These are phyloP conservation scores for Sebastes steindachneri DNA, from an alignment of 2,797 vertebrate genomes.

Conservation along the genomic window DNA sequence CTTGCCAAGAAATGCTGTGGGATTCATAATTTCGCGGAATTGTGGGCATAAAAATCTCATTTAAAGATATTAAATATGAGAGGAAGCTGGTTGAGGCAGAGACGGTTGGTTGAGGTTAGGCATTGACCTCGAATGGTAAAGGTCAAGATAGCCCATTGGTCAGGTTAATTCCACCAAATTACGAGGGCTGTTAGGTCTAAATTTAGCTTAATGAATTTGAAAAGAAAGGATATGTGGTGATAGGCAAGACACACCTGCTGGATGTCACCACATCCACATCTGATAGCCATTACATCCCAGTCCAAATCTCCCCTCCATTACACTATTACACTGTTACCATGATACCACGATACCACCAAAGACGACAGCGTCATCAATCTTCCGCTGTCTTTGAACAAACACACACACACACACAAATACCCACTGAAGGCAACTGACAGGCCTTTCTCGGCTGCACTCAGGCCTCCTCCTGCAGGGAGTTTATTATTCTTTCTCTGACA, in stretches of 20 bases:
- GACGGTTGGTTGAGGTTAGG: no score
- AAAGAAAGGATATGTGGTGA: neutral
- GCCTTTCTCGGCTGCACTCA: slow-evolving; percentile 27
- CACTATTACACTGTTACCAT: slow-evolving; percentile 48
- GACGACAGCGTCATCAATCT: slow-evolving; percentile 78
- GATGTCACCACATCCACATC: slow-evolving; percentile 51
- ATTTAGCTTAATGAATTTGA: neutral
- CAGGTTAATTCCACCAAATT: slow-evolving; percentile 2
- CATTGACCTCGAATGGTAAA: no score
- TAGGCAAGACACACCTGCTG: slow-evolving; percentile 58
- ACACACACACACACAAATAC: slow-evolving; percentile 26
- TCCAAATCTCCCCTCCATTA: slow-evolving; percentile 52
- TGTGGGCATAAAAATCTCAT: no score
- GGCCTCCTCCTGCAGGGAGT: slow-evolving; percentile 60
- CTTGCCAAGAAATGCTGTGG: no score
- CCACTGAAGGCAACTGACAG: slow-evolving; percentile 42
- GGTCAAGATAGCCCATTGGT: no score
- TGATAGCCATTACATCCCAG: slow-evolving; percentile 66
- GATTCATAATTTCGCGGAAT: no score
- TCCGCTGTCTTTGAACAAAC: slow-evolving; percentile 62
- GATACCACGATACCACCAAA: slow-evolving; percentile 67
- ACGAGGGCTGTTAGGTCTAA: neutral
- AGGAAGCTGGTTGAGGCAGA: no score
- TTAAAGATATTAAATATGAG: no score
- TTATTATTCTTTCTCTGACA: slow-evolving; percentile 76